These are phyloP conservation scores for Ceryle rudis DNA, from an alignment of 2,797 vertebrate genomes.

Conservation along the genomic window DNA sequence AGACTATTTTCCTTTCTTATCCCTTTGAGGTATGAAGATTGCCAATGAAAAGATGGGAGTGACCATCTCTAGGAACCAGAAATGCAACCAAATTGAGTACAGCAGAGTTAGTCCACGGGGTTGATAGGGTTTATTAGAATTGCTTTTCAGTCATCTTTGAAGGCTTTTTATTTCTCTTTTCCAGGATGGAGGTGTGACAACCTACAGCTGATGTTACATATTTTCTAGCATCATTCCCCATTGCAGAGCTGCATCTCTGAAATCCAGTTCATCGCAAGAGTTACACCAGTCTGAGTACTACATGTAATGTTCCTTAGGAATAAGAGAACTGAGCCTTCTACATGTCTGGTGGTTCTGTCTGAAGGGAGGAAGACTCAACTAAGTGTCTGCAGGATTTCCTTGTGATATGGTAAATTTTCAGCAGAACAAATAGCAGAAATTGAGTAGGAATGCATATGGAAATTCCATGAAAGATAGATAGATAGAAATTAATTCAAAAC, in stretches of 20 bases:
- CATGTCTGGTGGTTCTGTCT: not conserved
- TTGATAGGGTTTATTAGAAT: not conserved
- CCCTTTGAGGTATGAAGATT: not conserved
- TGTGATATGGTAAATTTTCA: not conserved
- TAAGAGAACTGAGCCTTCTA: fast-evolving
- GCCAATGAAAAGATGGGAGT: not conserved
- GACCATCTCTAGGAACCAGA: not conserved
- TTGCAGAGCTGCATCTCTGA: not conserved
- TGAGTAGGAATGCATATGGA: not conserved
- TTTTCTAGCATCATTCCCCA: not conserved
- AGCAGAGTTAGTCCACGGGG: not conserved
- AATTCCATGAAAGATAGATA: not conserved
- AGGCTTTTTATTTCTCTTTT: not conserved
- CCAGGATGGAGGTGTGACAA: not conserved
- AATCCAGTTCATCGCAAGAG: not conserved
- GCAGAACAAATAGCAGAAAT: conserved; percentile 5
- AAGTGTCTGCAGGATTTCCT: not conserved
- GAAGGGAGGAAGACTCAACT: not conserved
- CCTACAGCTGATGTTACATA: not conserved
- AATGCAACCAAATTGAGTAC: not conserved
- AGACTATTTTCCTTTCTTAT: not conserved
- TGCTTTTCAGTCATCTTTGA: not conserved
- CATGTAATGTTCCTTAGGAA: fast-evolving
- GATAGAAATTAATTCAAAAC: not conserved
- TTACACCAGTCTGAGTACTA: fast-evolving